Evolutionary conservation across 2,888 invertebrate species (phyloP), one percentile per base, ranked within the genome.

Genomic region (Clepsis dumicolana): DNA sequence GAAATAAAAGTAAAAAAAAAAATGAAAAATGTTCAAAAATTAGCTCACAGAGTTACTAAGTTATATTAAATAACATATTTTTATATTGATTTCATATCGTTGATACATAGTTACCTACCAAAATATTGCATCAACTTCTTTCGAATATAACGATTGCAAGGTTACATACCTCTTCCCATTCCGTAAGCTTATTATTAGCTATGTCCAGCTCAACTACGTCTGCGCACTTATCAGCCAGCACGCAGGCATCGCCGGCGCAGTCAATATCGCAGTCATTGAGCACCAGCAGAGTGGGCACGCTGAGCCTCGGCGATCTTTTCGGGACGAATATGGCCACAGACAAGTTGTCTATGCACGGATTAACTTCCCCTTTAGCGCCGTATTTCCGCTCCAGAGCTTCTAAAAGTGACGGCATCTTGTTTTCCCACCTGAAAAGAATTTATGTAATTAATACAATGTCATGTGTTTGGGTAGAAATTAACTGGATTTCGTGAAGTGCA

Each of bases 161-260:
- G 14, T 24, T 24, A 70, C 83, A 88, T 90, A 97, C 97, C 95
- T 99, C 98, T 76, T 95, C 95, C 98, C 98, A 98, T 81, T 97
- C 96, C 71, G 96, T 95, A 24, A 99, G 94, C 85, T 97, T 96
- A 89, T 99, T 99, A 85, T 98, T 97, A 48, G 98, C 98, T 77
- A 99, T 94, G 87, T 99, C 99, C 76, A 99, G 94, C 88, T 99
- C 99, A 77, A 97, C 96, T n/a, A 99, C 98, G 77, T 97, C 96
- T 63, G 96, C 96, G 85, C 98, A 98, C 86, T 97, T 97, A 76
- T 96, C 96, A 44, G 96, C 95, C 65, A 98, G 94, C 71, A 95
- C 96, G 72, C 96, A 95, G 63, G 96, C 96, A 83, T 97, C 97
- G 25, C 98, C 98, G 52, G 98, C 98, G 81, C 96, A 96, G 83